Conservation (phyloP, 2,888 invertebrate species). For the Dolichomitus sp. region DNA sequence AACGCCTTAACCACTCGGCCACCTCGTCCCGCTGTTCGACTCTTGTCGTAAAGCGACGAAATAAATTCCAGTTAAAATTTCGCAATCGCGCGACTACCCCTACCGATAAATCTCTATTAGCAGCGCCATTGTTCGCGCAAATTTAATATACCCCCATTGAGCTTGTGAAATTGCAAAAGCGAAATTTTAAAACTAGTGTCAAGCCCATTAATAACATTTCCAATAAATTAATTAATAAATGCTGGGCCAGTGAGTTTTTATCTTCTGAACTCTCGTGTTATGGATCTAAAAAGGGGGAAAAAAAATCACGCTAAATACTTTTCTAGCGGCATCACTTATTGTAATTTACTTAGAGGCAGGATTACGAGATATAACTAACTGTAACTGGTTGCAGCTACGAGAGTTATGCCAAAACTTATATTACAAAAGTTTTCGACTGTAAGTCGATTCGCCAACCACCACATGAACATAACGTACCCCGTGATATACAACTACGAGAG, state of each 20-base stretch:
- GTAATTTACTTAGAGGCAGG: conserved; percentile 54
- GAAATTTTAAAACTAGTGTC: conserved; percentile 10
- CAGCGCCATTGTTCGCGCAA: neutral
- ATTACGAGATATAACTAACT: conserved; percentile 59
- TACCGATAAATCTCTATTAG: conserved; percentile 41
- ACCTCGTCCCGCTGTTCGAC: conserved; percentile 66
- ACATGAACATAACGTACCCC: neutral
- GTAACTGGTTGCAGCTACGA: conserved; percentile 36
- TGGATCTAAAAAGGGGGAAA: conserved; percentile 8
- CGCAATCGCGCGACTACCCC: conserved; percentile 37
- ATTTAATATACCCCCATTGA: conserved; percentile 19
- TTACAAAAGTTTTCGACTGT: conserved; percentile 71
- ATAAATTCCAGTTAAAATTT: conserved; percentile 38
- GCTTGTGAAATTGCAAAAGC: conserved; percentile 2
- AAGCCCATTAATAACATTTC: conserved; percentile 9
- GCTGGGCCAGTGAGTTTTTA: neutral
- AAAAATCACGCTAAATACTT: conserved; percentile 11
- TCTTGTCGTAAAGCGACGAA: conserved; percentile 48
- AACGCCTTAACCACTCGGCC: conserved; percentile 70
- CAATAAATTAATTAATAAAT: neutral
- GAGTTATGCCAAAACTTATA: conserved; percentile 70
- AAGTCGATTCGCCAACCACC: conserved; percentile 26
- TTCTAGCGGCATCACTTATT: conserved; percentile 12
- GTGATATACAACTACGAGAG: conserved; percentile 12
- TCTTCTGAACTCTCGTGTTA: neutral